Base-by-base conservation (phyloP, 1,140 invertebrate genomes). In the Ectropis grisescens region DNA sequence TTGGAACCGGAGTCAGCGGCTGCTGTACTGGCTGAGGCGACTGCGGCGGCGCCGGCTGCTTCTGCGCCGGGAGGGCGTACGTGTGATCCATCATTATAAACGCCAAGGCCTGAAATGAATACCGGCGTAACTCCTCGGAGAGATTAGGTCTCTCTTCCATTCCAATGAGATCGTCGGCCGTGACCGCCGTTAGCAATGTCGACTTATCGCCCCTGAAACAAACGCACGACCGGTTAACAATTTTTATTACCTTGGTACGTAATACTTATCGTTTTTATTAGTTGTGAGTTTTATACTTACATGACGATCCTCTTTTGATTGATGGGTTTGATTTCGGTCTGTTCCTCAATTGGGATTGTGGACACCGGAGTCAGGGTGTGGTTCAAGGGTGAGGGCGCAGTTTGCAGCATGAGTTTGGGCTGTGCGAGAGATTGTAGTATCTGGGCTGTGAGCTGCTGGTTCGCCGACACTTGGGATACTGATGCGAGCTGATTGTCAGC, bases 81-180 rank as follows among this genome's bases (percentile, higher is more conserved):
- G 80, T 83, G 31, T 83, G 82, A 41, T 83, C 82, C n/a, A 83
- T 47, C 82, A 83, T 82, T 9, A 82, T 58, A 36, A 81, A 65
- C 8, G 79, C 79, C 19, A 82, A 39, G 2, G 60, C 47, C 27
- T 82, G 72, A 36, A 66, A 64, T 22, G 79, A 68, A 41, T 78
- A 78, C 26, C 69, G 57, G 24, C 62, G 47, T 25, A 81, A 35
- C 37, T 83, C 82, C 33, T 82, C 78, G n/a, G 72, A 62, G n/a
- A 81, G 44, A 32, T 81, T 76, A 5, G 82, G 79, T 33, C 76
- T 60, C 37, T 83, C 82, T 48, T 82, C 82, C 49, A 66, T 79
- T 9, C 79, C 79, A 24, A 76, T 60, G 25, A 82, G 78, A 34
- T 83, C 82, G 49, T 82, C 79, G 7, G 72, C 67, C 12, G 69